Base-by-base conservation (phyloP, 2,797 vertebrate genomes). In the Natrix natrix region DNA sequence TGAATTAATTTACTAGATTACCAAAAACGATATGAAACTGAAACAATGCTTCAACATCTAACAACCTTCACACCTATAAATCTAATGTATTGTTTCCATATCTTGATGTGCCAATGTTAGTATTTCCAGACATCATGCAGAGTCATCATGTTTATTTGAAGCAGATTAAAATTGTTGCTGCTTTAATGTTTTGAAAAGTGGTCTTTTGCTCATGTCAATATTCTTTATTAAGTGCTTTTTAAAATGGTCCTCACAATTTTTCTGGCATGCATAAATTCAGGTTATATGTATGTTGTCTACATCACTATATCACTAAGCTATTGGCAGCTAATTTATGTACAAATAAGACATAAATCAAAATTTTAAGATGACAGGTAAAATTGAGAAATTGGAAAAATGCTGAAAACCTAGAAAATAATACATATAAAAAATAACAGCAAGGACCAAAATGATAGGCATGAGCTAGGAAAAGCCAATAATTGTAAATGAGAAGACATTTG, bases 1-100 rank as follows among this genome's bases (percentile, higher is more conserved):
- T 91, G 69, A 78, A 89, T 93, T 93, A 93, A 93, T 93, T 57
- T 91, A 86, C 89, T 89, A 88, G 87, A 89, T 91, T 91, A 89
- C 69, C 52, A 89, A 86, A 88, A 93, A 91, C 89, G 89, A 93
- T 93, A 91, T 91, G 69, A 54, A 87, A 17, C 32, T 91, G 69
- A 28, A 91, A 91, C 74, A 63, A 78, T 93, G 88, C 60, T 86
- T 74, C 66, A 86, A 89, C 59, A 66, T 89, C 69, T n/a, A 86
- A 86, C 59, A 86, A 78, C 17, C 57, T 89, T 48, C 86, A 66
- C 43, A 66, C 48, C 69, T 86, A 60, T 91, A 89, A 91, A 93
- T 91, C 69, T 86, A 74, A 66, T 43, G 43, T 56, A 88, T 59
- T 89, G 83, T 91, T 93, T 93, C 86, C 57, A 83, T 89, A 48